Percentiles rank a stretch among this genome's conserved stretches.
Conservation (phyloP, 2,888 invertebrate genomes). For the Mongoloraphidia duomilia region DNA sequence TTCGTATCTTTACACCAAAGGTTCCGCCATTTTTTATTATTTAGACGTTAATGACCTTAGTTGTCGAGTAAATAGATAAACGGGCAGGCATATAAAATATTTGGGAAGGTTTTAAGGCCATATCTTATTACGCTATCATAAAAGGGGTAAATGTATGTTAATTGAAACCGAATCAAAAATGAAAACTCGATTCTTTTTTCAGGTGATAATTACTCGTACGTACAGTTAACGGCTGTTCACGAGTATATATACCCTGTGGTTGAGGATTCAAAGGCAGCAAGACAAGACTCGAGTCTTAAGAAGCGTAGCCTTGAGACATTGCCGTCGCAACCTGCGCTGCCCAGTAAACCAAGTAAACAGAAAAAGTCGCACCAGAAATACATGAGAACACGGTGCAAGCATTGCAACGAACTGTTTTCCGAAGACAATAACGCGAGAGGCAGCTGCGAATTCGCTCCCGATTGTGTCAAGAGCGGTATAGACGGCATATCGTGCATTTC, state of each 20-base stretch:
- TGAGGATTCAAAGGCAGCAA: conserved; percentile 32
- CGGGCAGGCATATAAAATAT: too few relatives aligned
- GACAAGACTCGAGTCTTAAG: conserved; percentile 46
- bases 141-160: too few relatives aligned
- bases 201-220: conserved; percentile 67
- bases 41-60: too few relatives aligned
- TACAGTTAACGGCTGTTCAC: conserved; percentile 66
- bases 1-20: too few relatives aligned
- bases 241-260: conserved; percentile 79
- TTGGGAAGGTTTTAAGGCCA: too few relatives aligned
- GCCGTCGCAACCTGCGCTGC: conserved; percentile 34
- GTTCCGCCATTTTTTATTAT: too few relatives aligned
- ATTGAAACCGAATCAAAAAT: too few relatives aligned
- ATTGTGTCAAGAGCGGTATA: conserved; percentile 64
- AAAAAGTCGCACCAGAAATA: conserved; percentile 24
- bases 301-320: conserved; percentile 43
- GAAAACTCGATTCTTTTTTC: conserved; percentile 10
- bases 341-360: conserved; percentile 23
- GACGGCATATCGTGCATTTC: conserved; percentile 71
- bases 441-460: conserved; percentile 75
- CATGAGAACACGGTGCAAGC: conserved; percentile 40
- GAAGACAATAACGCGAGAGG: conserved; percentile 78
- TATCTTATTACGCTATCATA: too few relatives aligned
- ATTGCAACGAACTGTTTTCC: conserved; percentile 68
- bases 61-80: too few relatives aligned